These are phyloP conservation scores for Marmota monax DNA, from an alignment of 2,113 vertebrate species.

Conservation along the genomic window DNA sequence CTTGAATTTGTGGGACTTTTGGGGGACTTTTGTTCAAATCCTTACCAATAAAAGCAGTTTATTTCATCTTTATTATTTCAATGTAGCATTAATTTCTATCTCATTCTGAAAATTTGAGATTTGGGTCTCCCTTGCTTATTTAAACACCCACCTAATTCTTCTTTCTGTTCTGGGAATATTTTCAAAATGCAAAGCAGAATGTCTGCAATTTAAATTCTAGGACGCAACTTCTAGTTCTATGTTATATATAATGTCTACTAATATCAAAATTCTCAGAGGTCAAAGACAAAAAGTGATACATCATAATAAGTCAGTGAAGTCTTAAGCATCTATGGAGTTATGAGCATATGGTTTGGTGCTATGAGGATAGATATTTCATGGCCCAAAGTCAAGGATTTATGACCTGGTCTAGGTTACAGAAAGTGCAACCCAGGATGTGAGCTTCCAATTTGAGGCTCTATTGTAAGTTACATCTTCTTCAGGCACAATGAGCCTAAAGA, in stretches of 20 bases:
- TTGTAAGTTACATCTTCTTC: background rate
- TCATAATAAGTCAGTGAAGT: background rate
- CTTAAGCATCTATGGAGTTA: background rate
- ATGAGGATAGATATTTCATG: background rate
- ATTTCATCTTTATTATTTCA: constrained; percentile 45
- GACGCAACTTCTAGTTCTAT: background rate
- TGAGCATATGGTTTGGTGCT: background rate
- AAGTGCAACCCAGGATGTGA: background rate
- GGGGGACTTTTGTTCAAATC: background rate
- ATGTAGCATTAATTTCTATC: background rate
- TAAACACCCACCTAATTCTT: background rate
- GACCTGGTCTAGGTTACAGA: background rate
- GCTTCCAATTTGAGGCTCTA: background rate
- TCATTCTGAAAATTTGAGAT: constrained; percentile 31
- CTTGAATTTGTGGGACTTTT: background rate
- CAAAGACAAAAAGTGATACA: background rate
- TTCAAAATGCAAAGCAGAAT: constrained; percentile 17
- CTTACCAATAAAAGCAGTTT: background rate
- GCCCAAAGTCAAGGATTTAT: background rate
- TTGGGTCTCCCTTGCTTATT: background rate
- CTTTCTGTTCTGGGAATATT: background rate
- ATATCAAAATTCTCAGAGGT: constrained; percentile 15
- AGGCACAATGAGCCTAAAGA: background rate
- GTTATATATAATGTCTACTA: background rate
- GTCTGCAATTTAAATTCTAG: background rate